Percentiles rank a stretch among this genome's conserved stretches.
Conservation (phyloP, 2,113 vertebrate species). For the Microcebus tavaratra region DNA sequence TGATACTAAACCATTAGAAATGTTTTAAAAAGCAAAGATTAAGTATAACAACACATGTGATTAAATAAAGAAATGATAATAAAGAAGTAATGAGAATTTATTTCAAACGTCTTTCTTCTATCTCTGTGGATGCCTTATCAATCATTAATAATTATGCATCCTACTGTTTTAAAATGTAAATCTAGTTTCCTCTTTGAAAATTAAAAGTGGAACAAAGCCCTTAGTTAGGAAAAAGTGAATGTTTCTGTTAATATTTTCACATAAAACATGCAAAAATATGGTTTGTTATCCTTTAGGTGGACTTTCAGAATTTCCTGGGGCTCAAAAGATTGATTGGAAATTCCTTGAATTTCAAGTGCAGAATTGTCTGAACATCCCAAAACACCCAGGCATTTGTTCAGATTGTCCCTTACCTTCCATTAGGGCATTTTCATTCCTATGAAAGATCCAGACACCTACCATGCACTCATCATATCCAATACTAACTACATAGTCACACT, state of each 20-base stretch:
- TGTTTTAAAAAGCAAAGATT: conserved; percentile 49
- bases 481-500: background rate
- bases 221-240: background rate
- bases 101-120: conserved; percentile 22
- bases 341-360: background rate
- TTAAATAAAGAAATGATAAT: background rate
- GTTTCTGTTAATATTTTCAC: background rate
- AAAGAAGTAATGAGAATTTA: background rate
- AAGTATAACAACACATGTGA: background rate
- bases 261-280: background rate
- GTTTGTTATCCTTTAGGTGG: background rate
- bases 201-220: background rate
- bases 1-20: background rate
- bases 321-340: background rate
- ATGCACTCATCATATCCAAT: background rate
- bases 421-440: background rate
- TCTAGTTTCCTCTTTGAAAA: background rate
- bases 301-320: background rate
- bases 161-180: background rate
- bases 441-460: background rate
- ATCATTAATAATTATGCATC: background rate
- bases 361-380: background rate
- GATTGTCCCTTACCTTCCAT: background rate
- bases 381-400: background rate
- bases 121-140: background rate